These are phyloP conservation scores for Ophion ellenae DNA, from an alignment of 2,888 invertebrate genomes.

Conservation along the genomic window DNA sequence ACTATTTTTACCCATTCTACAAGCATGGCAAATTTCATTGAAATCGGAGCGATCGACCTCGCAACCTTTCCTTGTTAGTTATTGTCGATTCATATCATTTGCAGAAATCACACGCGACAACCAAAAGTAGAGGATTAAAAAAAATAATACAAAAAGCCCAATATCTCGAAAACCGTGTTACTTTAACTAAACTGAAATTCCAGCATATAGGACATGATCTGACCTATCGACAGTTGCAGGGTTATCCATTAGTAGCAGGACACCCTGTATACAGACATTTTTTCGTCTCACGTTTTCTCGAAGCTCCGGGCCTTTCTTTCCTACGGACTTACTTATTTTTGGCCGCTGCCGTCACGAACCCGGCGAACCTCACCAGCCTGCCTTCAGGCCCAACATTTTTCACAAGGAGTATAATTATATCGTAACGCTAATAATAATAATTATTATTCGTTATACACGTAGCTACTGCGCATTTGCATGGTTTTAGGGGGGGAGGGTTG, in stretches of 20 bases:
- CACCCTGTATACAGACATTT: conserved; percentile 14
- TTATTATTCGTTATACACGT: conserved; percentile 25
- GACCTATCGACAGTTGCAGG: too few relatives aligned
- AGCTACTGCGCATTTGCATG: conserved; percentile 46
- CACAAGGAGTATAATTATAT: conserved; percentile 58
- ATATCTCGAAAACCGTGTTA: too few relatives aligned
- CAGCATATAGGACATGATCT: too few relatives aligned
- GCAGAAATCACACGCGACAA: too few relatives aligned
- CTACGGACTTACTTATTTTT: conserved; percentile 48
- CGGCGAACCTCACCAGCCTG: conserved; percentile 18
- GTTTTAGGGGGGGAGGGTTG: conserved; percentile 5
- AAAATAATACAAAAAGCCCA: too few relatives aligned
- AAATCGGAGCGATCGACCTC: too few relatives aligned
- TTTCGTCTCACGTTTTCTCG: conserved; percentile 37
- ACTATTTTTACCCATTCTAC: too few relatives aligned
- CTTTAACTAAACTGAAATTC: too few relatives aligned
- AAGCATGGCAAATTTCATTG: too few relatives aligned
- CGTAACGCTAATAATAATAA: conserved; percentile 47
- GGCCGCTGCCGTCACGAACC: conserved; percentile 58
- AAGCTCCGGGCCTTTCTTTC: conserved; percentile 50
- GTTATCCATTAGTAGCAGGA: not conserved
- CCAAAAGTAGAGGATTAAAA: too few relatives aligned
- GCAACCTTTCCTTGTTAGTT: too few relatives aligned
- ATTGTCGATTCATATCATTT: too few relatives aligned
- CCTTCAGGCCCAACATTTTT: conserved; percentile 44